Percentiles rank a stretch among this genome's conserved stretches.
Conservation (phyloP, 2,888 invertebrate species). For the Limenitis arthemis region DNA sequence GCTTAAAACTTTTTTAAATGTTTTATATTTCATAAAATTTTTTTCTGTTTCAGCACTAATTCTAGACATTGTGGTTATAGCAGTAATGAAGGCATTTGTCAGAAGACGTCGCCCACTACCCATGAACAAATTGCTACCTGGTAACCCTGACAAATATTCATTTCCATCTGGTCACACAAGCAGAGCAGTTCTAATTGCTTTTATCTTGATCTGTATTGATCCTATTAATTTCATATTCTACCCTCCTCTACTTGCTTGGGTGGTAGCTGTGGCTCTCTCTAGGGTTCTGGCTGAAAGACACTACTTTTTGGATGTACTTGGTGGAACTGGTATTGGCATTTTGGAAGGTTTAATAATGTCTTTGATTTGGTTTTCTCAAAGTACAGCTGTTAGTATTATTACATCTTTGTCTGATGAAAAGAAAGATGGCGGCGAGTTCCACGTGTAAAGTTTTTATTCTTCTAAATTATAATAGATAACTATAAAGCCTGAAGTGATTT, state of each 20-base stretch:
- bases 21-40: not conserved
- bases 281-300: slow-evolving; percentile 89
- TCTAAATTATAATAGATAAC: not conserved
- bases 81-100: slow-evolving; percentile 82
- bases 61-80: slow-evolving; percentile 84
- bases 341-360: slow-evolving; percentile 76
- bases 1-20: not conserved
- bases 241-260: slow-evolving; percentile 82
- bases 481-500: not conserved
- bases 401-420: slow-evolving; percentile 78
- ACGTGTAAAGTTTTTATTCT: slow-evolving; percentile 59
- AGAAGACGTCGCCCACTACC: slow-evolving; percentile 83
- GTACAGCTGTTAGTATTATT: slow-evolving; percentile 72
- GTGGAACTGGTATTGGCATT: slow-evolving; percentile 82
- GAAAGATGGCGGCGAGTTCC: slow-evolving; percentile 77
- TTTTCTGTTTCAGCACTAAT: slow-evolving; percentile 77
- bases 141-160: slow-evolving; percentile 90
- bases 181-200: slow-evolving; percentile 81
- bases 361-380: slow-evolving; percentile 79
- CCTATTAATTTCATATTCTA: slow-evolving; percentile 74
- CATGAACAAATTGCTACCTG: slow-evolving; percentile 77
- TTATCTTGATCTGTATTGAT: slow-evolving; percentile 78
- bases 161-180: slow-evolving; percentile 98
- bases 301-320: slow-evolving; percentile 87
- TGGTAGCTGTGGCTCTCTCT: slow-evolving; percentile 80